Percentiles rank a stretch among this genome's conserved stretches.
Conservation (phyloP, 2,113 vertebrate genomes). For the Hiodon tergisus region DNA sequence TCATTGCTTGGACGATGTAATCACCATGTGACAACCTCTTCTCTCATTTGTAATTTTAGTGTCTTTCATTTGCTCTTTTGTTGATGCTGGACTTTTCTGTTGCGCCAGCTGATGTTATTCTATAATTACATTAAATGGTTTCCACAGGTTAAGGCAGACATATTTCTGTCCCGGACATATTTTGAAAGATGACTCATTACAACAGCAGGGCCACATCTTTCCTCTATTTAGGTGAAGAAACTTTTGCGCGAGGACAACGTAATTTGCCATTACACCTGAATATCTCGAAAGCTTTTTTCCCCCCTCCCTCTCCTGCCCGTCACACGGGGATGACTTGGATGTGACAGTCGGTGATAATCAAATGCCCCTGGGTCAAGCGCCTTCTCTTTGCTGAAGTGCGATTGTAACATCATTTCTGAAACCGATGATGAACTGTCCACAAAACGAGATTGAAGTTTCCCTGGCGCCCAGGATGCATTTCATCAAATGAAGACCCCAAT, state of each 20-base stretch:
- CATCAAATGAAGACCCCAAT: slow-evolving; percentile 25
- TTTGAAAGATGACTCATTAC: too few species aligned
- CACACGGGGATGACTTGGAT: not conserved
- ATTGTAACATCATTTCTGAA: slow-evolving; percentile 2
- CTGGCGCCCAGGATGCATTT: slow-evolving; percentile 13
- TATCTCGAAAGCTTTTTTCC: slow-evolving; percentile 18
- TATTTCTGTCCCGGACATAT: too few species aligned
- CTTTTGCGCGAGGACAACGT: slow-evolving; percentile 41
- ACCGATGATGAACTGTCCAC: slow-evolving; percentile 34
- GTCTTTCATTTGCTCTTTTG: not conserved
- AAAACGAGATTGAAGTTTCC: slow-evolving; percentile 39
- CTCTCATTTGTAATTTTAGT: not conserved
- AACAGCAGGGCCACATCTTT: too few species aligned
- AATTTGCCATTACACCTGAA: slow-evolving; percentile 50
- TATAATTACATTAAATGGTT: too few species aligned
- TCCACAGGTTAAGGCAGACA: too few species aligned
- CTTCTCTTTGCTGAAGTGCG: not conserved
- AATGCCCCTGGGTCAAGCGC: slow-evolving; percentile 12
- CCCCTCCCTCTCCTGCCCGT: not conserved
- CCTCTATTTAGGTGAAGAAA: too few species aligned
- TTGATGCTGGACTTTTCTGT: not conserved
- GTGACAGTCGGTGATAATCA: not conserved
- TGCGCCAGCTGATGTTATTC: not conserved
- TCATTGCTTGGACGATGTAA: too few species aligned
- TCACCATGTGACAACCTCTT: not conserved